Percentiles rank a stretch among this genome's conserved stretches.
phyloP scores from a whole-genome alignment of 2,113 vertebrate species.

The Neogobius melanostomus region DNA sequence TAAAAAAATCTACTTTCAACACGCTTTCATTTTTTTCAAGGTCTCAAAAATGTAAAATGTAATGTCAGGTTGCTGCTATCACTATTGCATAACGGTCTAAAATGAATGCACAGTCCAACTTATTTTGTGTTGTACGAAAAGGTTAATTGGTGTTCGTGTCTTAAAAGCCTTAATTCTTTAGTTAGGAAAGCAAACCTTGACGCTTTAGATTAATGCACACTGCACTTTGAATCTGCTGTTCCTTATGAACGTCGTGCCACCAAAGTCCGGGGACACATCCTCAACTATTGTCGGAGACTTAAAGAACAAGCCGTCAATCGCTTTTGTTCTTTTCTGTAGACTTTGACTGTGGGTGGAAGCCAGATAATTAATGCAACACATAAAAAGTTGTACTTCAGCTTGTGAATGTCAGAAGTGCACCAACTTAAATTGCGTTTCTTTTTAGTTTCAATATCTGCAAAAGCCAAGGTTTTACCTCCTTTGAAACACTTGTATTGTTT shows the following conservation, averaged over 20 bases:
- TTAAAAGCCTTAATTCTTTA: no score
- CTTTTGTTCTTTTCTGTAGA: not conserved
- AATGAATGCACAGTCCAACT: no score
- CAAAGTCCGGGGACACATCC: not conserved
- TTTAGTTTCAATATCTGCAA: not conserved
- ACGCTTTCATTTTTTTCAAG: no score
- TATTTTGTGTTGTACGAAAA: no score
- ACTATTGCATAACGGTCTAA: no score
- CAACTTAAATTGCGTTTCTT: not conserved
- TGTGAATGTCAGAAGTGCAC: constrained; percentile 6
- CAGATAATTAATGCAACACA: not conserved
- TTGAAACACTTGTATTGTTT: constrained; percentile 14
- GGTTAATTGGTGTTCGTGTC: no score
- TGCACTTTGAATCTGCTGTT: not conserved
- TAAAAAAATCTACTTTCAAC: no score
- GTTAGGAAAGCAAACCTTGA: no score
- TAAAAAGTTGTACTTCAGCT: not conserved
- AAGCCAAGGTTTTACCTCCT: constrained; percentile 2
- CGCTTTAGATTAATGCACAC: not conserved
- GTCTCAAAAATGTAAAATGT: no score
- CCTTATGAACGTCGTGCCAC: no score
- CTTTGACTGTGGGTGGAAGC: not conserved
- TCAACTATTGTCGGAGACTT: not conserved
- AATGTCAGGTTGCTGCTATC: no score
- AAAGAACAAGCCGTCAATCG: no score